Conservation (phyloP, 2,888 invertebrate genomes). For the Temnothorax unifasciatus region DNA sequence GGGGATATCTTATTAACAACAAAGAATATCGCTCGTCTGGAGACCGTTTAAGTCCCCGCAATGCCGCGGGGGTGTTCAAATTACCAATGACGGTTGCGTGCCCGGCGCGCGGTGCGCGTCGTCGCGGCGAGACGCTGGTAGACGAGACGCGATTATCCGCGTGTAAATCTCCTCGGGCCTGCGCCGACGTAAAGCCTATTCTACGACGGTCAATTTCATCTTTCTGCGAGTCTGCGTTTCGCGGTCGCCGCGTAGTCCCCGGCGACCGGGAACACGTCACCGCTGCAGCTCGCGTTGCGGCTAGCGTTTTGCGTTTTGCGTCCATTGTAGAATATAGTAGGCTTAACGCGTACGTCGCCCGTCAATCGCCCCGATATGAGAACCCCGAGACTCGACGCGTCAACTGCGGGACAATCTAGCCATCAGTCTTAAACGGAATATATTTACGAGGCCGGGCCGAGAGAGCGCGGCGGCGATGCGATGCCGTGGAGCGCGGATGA, state of each 20-base stretch:
- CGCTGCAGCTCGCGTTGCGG: no score
- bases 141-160: constrained; percentile 63
- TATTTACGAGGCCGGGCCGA: constrained; percentile 75
- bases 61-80: constrained; percentile 69
- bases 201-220: no score
- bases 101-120: constrained; percentile 25
- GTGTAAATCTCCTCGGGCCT: neutral
- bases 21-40: constrained; percentile 40
- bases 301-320: no score
- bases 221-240: no score
- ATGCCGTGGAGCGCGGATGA: constrained; percentile 41
- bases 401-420: constrained; percentile 80
- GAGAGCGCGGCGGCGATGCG: constrained; percentile 43
- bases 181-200: neutral
- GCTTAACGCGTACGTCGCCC: constrained; percentile 57
- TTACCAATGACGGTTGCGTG: constrained; percentile 66
- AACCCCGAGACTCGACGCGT: constrained; percentile 72
- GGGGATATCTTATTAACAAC: constrained; percentile 24
- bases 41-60: constrained; percentile 43
- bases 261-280: no score
- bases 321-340: no score
- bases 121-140: constrained; percentile 49
- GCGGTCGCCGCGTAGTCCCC: no score
- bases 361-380: constrained; percentile 77
- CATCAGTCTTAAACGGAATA: constrained; percentile 81